Evolutionary conservation across 2,113 vertebrate genomes (phyloP).

Genomic region (Ophiodon elongatus): DNA sequence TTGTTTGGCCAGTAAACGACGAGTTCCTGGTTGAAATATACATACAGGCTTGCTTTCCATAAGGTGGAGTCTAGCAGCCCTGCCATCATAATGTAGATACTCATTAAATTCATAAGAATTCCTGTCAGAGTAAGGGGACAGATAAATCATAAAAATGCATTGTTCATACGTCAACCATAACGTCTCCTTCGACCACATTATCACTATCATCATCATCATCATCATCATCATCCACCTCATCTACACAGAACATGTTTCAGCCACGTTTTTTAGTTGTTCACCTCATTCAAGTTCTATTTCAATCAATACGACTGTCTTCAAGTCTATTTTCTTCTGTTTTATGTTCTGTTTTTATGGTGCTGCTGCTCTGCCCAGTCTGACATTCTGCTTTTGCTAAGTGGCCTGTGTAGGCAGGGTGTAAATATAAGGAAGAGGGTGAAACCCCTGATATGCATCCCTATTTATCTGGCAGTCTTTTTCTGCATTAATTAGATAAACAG

Average conservation of each 20-base stretch:
- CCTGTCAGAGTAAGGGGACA: not conserved
- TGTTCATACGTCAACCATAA: not conserved
- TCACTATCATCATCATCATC: not conserved
- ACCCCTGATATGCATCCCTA: not conserved
- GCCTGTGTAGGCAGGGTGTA: not conserved
- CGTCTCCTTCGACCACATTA: not conserved
- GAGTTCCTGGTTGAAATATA: not conserved
- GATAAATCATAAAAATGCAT: not conserved
- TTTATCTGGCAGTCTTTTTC: no score
- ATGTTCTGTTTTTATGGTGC: not conserved
- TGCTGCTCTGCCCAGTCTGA: not conserved
- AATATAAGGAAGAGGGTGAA: not conserved
- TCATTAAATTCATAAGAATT: not conserved
- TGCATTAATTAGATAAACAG: not conserved
- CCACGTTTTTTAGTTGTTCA: not conserved
- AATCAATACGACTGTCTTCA: not conserved
- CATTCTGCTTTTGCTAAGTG: not conserved
- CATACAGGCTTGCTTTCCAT: not conserved
- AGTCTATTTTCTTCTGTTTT: not conserved
- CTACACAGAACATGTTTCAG: not conserved
- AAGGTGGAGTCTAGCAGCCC: not conserved
- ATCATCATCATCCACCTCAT: not conserved
- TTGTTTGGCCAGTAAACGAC: not conserved
- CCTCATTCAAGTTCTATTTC: not conserved
- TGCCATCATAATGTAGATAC: not conserved